Evolutionary conservation across 1,140 invertebrate genomes (phyloP).

Genomic region (Macrocentrus cingulum): DNA sequence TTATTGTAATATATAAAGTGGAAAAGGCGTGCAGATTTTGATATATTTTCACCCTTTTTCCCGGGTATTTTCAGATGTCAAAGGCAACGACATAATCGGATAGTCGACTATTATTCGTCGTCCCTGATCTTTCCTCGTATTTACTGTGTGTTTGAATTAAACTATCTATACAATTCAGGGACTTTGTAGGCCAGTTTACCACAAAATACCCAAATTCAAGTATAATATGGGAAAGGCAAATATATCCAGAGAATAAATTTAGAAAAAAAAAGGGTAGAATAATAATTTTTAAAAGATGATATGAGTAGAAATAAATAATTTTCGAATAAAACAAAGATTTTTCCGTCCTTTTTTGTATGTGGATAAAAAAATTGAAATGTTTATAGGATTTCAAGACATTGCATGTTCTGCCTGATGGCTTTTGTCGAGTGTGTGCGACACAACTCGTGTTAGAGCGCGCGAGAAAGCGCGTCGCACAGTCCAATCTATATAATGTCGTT

Average conservation of each 20-base stretch:
- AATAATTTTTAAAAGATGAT: neutral
- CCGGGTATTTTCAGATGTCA: too few species aligned
- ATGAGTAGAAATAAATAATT: too few species aligned
- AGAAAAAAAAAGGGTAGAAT: neutral
- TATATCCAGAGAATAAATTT: neutral
- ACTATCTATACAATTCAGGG: neutral
- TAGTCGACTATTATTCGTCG: neutral
- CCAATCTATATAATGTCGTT: slow-evolving; percentile 4
- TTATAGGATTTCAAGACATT: too few species aligned
- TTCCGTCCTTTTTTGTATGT: too few species aligned
- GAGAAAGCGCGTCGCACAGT: neutral
- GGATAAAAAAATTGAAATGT: too few species aligned
- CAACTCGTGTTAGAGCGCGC: slow-evolving; percentile 18
- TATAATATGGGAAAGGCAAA: slow-evolving; percentile 27
- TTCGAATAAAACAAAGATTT: too few species aligned
- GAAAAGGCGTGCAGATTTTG: too few species aligned
- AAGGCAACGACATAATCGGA: slow-evolving; percentile 17
- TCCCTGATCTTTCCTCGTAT: neutral
- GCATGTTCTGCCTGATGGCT: neutral
- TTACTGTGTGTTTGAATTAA: neutral
- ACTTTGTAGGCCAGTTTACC: slow-evolving; percentile 4
- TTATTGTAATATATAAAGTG: too few species aligned
- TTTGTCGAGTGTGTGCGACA: slow-evolving; percentile 9
- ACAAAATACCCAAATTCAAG: slow-evolving; percentile 7
- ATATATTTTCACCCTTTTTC: too few species aligned